Evolutionary conservation across 2,113 vertebrate species (phyloP).

Genomic region (Oncorhynchus gorbuscha): DNA sequence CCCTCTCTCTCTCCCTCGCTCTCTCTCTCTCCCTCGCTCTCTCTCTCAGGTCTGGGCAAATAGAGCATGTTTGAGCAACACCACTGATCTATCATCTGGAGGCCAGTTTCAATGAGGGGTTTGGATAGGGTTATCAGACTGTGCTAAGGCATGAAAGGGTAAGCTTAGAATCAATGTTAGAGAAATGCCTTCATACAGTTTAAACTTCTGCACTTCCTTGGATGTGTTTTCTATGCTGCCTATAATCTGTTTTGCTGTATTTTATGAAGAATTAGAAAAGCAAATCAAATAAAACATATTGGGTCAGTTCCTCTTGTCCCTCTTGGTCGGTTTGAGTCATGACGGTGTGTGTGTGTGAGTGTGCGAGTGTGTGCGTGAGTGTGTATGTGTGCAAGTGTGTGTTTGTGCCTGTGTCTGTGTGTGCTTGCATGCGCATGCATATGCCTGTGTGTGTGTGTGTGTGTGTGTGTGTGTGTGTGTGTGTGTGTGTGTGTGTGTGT

Average conservation of each 20-base stretch:
- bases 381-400: constrained; percentile 58
- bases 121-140: constrained; percentile 8
- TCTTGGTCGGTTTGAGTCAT: constrained; percentile 22
- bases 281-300: not conserved
- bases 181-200: not conserved
- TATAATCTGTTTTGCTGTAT: no score
- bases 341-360: constrained; percentile 57
- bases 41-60: constrained; percentile 42
- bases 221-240: not conserved
- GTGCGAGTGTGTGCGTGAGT: constrained; percentile 10
- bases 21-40: no score
- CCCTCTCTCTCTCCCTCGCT: not conserved
- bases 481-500: constrained; percentile 49
- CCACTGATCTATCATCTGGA: constrained; percentile 21
- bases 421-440: constrained; percentile 63
- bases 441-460: no score
- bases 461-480: constrained; percentile 33
- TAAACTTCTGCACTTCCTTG: not conserved
- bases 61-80: constrained; percentile 50
- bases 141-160: not conserved
- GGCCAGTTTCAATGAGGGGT: constrained; percentile 18
- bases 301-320: constrained; percentile 14
- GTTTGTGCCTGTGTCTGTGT: not conserved
- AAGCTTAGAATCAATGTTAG: not conserved
- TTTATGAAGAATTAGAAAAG: not conserved